Conservation (phyloP, 2,797 vertebrate genomes). For the Tragelaphus eurycerus region DNA sequence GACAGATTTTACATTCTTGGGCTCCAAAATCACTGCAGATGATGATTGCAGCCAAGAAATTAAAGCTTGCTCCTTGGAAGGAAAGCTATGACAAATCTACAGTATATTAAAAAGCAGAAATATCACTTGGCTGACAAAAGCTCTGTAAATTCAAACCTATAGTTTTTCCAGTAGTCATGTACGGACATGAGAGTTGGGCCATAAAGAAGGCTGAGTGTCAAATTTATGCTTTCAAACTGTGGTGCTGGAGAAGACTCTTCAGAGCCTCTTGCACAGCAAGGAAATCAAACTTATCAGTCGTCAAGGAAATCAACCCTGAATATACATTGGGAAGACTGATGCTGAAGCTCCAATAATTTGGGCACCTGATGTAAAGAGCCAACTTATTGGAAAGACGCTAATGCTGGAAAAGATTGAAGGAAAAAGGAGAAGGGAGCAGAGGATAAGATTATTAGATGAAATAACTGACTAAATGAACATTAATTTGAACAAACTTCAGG, state of each 20-base stretch:
- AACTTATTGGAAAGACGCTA: neutral
- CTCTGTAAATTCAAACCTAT: neutral
- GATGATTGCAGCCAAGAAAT: neutral
- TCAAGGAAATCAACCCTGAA: neutral
- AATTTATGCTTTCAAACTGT: neutral
- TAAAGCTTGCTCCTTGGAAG: neutral
- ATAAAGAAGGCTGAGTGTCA: neutral
- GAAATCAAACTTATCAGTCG: neutral
- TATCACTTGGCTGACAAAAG: neutral
- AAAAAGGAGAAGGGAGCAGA: neutral
- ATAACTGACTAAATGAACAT: neutral
- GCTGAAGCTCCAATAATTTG: neutral
- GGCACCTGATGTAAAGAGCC: neutral
- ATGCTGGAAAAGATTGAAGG: neutral
- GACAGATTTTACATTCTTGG: neutral
- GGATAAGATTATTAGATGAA: neutral
- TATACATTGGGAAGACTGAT: neutral
- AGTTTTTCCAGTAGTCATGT: neutral
- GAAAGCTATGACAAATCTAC: neutral
- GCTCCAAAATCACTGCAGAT: neutral
- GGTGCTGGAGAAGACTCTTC: neutral
- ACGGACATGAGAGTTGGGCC: rapidly evolving
- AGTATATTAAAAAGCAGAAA: neutral
- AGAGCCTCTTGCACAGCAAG: neutral
- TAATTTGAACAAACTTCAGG: neutral